Conservation (phyloP, 2,888 invertebrate species). For the Cinara cedri region DNA sequence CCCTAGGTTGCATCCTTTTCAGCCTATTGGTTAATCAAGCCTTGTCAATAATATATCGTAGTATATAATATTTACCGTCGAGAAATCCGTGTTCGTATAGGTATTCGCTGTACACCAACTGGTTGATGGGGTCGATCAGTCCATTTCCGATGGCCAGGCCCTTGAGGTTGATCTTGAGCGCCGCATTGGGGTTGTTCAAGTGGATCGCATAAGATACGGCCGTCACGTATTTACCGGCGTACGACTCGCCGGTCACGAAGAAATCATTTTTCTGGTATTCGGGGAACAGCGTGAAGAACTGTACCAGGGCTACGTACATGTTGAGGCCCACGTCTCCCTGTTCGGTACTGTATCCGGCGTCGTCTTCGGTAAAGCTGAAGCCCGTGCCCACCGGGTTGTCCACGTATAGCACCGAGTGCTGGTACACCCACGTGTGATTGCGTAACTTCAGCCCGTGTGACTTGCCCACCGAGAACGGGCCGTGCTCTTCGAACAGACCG, state of each 20-base stretch:
- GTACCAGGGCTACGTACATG: slow-evolving; percentile 75
- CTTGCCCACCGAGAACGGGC: slow-evolving; percentile 64
- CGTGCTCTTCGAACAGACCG: slow-evolving; percentile 69
- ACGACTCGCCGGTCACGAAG: slow-evolving; percentile 88
- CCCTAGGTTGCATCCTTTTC: too few species aligned
- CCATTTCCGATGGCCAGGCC: slow-evolving; percentile 82
- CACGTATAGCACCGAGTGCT: slow-evolving; percentile 83
- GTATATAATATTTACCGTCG: slow-evolving; percentile 16
- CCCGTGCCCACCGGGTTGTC: slow-evolving; percentile 94
- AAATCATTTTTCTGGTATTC: slow-evolving; percentile 77
- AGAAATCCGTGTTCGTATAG: slow-evolving; percentile 75
- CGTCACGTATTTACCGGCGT: slow-evolving; percentile 82
- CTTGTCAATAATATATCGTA: too few species aligned
- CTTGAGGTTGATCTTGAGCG: slow-evolving; percentile 73
- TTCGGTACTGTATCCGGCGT: slow-evolving; percentile 78
- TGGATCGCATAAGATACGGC: slow-evolving; percentile 78
- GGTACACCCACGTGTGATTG: slow-evolving; percentile 79
- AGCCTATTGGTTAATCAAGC: too few species aligned
- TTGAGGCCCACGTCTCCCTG: slow-evolving; percentile 82
- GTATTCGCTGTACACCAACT: slow-evolving; percentile 78
- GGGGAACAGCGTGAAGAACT: slow-evolving; percentile 85
- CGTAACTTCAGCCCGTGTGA: slow-evolving; percentile 65
- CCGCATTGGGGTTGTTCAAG: slow-evolving; percentile 67
- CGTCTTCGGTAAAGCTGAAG: slow-evolving; percentile 82
- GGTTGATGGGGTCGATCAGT: slow-evolving; percentile 78